Base-by-base conservation (phyloP, 2,888 invertebrate genomes). In the Nymphalis polychloros region DNA sequence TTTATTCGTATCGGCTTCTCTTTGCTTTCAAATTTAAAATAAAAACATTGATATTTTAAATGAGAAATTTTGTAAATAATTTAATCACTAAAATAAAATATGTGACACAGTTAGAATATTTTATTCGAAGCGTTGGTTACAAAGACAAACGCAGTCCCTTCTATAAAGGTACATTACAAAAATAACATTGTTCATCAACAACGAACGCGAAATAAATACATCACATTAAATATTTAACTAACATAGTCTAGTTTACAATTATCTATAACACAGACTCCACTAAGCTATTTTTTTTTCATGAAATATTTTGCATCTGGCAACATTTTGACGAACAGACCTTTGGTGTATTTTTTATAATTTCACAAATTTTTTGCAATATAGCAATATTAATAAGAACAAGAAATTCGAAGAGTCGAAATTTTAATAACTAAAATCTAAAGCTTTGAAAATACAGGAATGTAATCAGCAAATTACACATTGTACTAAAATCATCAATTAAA, bases 111-210 rank as follows among this genome's bases (percentile, higher is more conserved):
- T 79, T 82, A 84, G 76, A 83, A 81, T 82, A 79, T 81, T 76
- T 87, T 73, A 72, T 71, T 83, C 79, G 75, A 87, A 88, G 88
- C 88, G 78, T 84, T 81, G 78, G 79, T 83, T 85, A 85, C 83
- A 86, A 80, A 81, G 79, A 82, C 81, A 76, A 82, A 80, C 78
- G 75, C 73, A 74, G 75, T 72, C 75, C 77, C 77, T 78, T 79
- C 80, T 78, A 79, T 65, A 75, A 74, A 78, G 77, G 72, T 74
- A 76, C 75, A 75, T n/a, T 78, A 79, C 74, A 78, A 79, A 79
- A 78, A 83, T 79, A 82, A 79, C 75, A 75, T 71, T 64, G 72
- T 66, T 73, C 63, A 77, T 70, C 73, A 64, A 76, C 48, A 63
- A 65, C 20, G 41, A 64, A 67, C 50, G 67, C 68, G 47, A 79